Evolutionary conservation across 37 sponge, comb jelly and placozoan species (phyloP).

Genomic region (Tethya wilhelma): DNA sequence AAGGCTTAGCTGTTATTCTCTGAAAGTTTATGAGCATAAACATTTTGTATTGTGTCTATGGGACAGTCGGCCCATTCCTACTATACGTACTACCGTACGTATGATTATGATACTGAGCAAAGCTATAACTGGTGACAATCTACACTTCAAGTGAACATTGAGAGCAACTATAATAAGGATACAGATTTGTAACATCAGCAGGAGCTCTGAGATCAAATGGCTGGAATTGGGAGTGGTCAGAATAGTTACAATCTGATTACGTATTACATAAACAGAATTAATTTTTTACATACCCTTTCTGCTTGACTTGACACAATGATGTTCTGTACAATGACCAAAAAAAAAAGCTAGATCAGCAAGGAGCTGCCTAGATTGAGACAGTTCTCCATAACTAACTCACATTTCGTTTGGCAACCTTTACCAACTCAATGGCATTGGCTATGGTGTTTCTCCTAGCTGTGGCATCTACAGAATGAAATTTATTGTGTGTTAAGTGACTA

Average conservation of each 20-base stretch:
- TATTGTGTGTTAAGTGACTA: not conserved
- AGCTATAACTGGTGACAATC: not conserved
- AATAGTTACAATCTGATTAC: not conserved
- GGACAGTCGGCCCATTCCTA: not conserved
- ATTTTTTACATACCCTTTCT: conserved; percentile 16
- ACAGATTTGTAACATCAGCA: conserved; percentile 70
- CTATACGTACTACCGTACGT: not conserved
- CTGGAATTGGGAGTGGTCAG: not conserved
- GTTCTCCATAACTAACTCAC: conserved; percentile 20
- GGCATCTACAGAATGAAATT: conserved; percentile 24
- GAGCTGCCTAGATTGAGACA: not conserved
- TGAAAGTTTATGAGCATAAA: not conserved
- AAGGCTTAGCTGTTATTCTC: too few relatives aligned
- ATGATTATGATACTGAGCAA: too few relatives aligned
- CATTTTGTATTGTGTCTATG: not conserved
- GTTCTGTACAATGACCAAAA: conserved; percentile 16
- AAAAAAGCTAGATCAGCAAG: not conserved
- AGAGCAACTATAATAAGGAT: conserved; percentile 23
- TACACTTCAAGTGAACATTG: not conserved
- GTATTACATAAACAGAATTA: not conserved
- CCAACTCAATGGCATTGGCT: conserved; percentile 69
- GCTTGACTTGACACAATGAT: conserved; percentile 65
- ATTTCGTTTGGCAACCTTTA: conserved; percentile 56
- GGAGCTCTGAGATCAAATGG: conserved; percentile 60
- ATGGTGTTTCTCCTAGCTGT: conserved; percentile 37